Evolutionary conservation across 1,140 invertebrate species (phyloP).

Genomic region (Rhopalosiphum padi): DNA sequence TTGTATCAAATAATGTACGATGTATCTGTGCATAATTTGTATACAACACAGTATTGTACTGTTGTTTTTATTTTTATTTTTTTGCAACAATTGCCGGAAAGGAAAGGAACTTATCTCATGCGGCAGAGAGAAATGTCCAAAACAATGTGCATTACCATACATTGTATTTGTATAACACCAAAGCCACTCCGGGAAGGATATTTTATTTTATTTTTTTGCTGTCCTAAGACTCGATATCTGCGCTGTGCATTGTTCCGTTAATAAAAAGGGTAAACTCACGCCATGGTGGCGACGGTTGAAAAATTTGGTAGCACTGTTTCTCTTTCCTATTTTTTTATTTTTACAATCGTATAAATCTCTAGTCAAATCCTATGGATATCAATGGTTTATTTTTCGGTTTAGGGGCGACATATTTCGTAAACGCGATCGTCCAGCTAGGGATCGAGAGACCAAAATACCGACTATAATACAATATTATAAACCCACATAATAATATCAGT

Average conservation of each 20-base stretch:
- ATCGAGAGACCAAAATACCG: background rate
- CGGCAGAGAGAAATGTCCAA: background rate
- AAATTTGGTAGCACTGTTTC: background rate
- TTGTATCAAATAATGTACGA: background rate
- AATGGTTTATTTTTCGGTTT: conserved; percentile 12
- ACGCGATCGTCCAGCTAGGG: background rate
- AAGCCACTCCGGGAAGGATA: conserved; percentile 15
- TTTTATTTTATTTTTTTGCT: background rate
- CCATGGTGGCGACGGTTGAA: background rate
- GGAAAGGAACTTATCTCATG: conserved; percentile 28
- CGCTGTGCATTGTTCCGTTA: conserved; percentile 17
- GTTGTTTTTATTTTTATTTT: background rate
- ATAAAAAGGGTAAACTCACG: background rate
- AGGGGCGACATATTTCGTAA: background rate
- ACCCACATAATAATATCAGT: background rate
- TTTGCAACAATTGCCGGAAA: background rate
- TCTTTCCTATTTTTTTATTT: background rate
- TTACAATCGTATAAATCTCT: conserved; percentile 29
- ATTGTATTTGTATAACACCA: conserved; percentile 34
- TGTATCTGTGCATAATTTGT: background rate
- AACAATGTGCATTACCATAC: conserved; percentile 31
- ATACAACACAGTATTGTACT: background rate
- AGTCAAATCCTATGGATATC: background rate
- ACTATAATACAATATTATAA: background rate
- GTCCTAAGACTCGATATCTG: conserved; percentile 1